Evolutionary conservation across 1,140 invertebrate genomes (phyloP), one percentile per base, ranked within the genome.

Genomic region (Conus ventricosus): DNA sequence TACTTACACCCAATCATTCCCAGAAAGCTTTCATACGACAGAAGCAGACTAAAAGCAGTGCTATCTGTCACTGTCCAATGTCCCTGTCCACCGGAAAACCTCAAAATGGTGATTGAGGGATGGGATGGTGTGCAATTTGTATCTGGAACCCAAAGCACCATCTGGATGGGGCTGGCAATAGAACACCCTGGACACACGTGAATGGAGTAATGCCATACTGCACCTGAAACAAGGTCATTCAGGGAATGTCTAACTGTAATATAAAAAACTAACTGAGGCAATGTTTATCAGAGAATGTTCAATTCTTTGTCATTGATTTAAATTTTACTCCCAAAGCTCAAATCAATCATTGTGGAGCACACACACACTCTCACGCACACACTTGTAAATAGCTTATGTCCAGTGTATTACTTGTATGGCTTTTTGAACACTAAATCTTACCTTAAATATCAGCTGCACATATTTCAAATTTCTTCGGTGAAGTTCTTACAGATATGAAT

Each of bases 191-290:
- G 96, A 96, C 0, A 97, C 97, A 91, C 99, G 95, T 54, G 98
- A 98, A 95, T 99, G 99, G 1, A 99, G 96, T 81, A 99, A 95
- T 1, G 97, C 98, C 98, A 99, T 99, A 0, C 98, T 96, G 95
- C 99, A 96, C 95, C 94, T 95, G 87, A 88, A 88, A 91, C 23
- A 76, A 57, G 0, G 7, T 76, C 23, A 86, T 39, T 53, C 57
- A 60, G 57, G 8, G 15, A 60, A 60, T 11, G 15, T 60, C 39
- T 39, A 39, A 39, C 39, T 39, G 39, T 39, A 39, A 39, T n/a
- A 39, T 39, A 39, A 39, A 39, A 39, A 39, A 39, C 39, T 39
- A 39, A 39, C 39, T 39, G 39, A 39, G 39, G 39, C 39, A 39
- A 39, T 1, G 39, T 39, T 39, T 39, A 39, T 39, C 39, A 0